Evolutionary conservation across 1,140 invertebrate species (phyloP), one percentile per base, ranked within the genome.

Genomic region (Pollicipes pollicipes): DNA sequence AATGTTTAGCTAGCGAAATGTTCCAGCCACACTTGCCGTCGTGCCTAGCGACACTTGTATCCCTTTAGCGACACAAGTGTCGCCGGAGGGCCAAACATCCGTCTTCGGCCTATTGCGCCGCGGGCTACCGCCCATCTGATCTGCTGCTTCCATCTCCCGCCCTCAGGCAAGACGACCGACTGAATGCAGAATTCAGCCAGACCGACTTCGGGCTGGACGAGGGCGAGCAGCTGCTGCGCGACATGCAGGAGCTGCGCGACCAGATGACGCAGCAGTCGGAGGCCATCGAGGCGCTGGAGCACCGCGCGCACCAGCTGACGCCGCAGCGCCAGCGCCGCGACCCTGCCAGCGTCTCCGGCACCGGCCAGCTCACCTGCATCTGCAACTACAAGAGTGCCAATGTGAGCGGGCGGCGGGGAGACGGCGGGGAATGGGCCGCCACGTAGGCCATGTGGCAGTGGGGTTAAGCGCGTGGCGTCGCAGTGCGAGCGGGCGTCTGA

Each of bases 181-280:
- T 99, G 31, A 97, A 97, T 78, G 90, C 87, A 6, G 86, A 92
- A 71, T 98, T 93, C 80, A 94, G 91, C 35, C 88, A 93, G 75
- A 91, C 93, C 0, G 94, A 97, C 76, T 97, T 98, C 80, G 88
- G 87, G 1, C 81, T 98, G 37, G 95, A 98, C 78, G 91, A 96
- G 77, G 95, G 95, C 13, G 95, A 98, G 79, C 81, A 88, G 1
- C 82, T 97, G 0, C 81, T 98, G 30, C 88, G 91, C 75, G 95
- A 97, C 69, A 96, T 97, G 90, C 92, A 95, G 81, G 90, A 91
- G 69, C 78, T 97, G 58, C 84, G 93, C n/a, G 93, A 97, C 76
- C 91, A 96, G 77, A 81, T 98, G 21, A 91, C 94, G 78, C 85
- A 86, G 30, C 93, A 95, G 77, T 90, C 92, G 0, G 86, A 88